Conservation (phyloP, 2,888 invertebrate species). For the Pterobdella sp. region DNA sequence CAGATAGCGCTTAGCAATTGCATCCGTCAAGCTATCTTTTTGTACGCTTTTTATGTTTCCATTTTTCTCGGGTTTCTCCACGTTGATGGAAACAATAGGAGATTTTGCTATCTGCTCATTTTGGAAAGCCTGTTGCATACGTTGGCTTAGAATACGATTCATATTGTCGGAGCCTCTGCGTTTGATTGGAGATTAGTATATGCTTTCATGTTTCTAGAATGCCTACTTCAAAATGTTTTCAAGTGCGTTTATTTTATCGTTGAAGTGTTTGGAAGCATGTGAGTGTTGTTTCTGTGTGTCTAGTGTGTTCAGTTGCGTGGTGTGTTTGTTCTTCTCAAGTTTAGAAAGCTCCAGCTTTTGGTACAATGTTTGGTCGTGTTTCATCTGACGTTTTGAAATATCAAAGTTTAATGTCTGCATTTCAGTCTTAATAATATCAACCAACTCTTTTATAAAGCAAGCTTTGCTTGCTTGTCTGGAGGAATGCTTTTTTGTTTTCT, state of each 20-base stretch:
- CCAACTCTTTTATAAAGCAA: too few species aligned
- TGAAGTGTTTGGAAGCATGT: neutral
- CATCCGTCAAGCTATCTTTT: too few species aligned
- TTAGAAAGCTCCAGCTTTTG: neutral
- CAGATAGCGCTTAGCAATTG: too few species aligned
- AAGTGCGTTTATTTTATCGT: neutral
- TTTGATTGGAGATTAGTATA: too few species aligned
- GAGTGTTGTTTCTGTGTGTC: neutral
- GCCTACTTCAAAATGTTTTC: neutral
- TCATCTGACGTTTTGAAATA: neutral
- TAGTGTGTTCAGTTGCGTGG: neutral
- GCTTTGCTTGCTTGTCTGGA: neutral
- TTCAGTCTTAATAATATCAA: neutral
- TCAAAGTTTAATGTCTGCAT: neutral
- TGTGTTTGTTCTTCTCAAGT: neutral
- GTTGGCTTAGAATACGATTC: neutral
- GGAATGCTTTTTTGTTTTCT: neutral
- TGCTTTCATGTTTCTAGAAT: neutral
- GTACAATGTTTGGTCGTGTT: neutral
- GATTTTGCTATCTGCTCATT: too few species aligned
- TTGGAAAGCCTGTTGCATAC: neutral
- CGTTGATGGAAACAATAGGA: too few species aligned
- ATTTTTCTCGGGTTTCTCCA: too few species aligned
- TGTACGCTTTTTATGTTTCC: too few species aligned
- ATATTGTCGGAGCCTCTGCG: conserved; percentile 5